Base-by-base conservation (phyloP, 2,113 vertebrate species). In the Amphilophus citrinellus region DNA sequence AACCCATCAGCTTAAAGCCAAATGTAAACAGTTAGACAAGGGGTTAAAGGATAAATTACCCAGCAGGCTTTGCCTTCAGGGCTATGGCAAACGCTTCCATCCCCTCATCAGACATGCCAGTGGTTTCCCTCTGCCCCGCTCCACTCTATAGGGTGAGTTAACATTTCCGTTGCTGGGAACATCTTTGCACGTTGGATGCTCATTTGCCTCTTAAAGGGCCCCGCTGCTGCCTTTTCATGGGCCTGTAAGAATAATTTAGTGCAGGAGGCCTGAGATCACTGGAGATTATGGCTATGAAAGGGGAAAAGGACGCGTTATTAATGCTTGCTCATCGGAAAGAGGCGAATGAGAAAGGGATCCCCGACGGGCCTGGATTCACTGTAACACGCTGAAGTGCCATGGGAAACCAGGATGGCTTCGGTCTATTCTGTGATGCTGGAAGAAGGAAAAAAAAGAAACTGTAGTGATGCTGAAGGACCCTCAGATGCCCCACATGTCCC, bases 121-220 rank as follows among this genome's bases (percentile, higher is more conserved):
- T 47, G 79, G 76, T 39, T 65, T 80, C 82, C 84, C 78, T 83
- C 61, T 82, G 50, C 61, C 24, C 68, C 22, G 13, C 37, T 58
- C 76, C 13, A 56, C 59, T 81, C 75, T 71, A 76, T 60, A 61
- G 2, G 61, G 61, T 79, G 83, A 90, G 88, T 56, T 85, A 89
- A 91, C 91, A 47, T 90, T 91, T 91, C 87, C 87, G 85, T 90
- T 87, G 80, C 91, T 87, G 80, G 92, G 90, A 86, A 86, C 89
- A 77, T 93, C 87, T 83, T 76, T 82, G 90, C 86, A 84, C 24
- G 84, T 84, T 84, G 86, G 91, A 88, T 79, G 89, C 90, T 92
- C 90, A 91, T 92, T 92, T 91, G 91, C 89, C 86, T 91, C 91
- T 89, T 87, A 89, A 89, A 94, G 85, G 89, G 83, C 88, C 88